phyloP scores from a whole-genome alignment of 2,113 vertebrate genomes.

The Nerophis ophidion region DNA sequence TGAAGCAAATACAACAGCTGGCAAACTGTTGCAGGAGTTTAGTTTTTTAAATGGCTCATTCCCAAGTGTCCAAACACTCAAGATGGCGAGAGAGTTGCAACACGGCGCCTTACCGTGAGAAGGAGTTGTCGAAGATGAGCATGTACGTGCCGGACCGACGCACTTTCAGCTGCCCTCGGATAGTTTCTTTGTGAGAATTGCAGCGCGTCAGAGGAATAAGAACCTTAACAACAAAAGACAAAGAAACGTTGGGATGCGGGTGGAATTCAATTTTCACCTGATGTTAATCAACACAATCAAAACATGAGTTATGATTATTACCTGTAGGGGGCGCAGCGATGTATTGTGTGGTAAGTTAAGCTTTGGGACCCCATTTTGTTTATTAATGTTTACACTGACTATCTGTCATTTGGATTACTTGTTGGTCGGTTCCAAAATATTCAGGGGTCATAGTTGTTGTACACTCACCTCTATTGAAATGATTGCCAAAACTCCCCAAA shows the following conservation, averaged over 20 bases:
- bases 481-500: no score
- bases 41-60: background rate
- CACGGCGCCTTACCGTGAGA: constrained; percentile 78
- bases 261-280: background rate
- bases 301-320: background rate
- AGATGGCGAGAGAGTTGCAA: background rate
- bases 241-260: background rate
- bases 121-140: constrained; percentile 94
- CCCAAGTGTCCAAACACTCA: background rate
- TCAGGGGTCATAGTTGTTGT: no score
- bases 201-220: constrained; percentile 92
- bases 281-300: constrained; percentile 2
- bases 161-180: constrained; percentile 88
- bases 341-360: constrained; percentile 6
- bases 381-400: no score
- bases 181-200: constrained; percentile 86
- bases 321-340: background rate
- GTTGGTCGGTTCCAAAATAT: no score
- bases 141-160: constrained; percentile 81
- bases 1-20: background rate
- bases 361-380: background rate
- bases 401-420: no score
- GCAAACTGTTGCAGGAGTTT: background rate
- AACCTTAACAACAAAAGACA: constrained; percentile 71
- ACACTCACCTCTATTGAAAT: no score